Conservation (phyloP, 1,140 invertebrate species). For the Lepidurus couesii region DNA sequence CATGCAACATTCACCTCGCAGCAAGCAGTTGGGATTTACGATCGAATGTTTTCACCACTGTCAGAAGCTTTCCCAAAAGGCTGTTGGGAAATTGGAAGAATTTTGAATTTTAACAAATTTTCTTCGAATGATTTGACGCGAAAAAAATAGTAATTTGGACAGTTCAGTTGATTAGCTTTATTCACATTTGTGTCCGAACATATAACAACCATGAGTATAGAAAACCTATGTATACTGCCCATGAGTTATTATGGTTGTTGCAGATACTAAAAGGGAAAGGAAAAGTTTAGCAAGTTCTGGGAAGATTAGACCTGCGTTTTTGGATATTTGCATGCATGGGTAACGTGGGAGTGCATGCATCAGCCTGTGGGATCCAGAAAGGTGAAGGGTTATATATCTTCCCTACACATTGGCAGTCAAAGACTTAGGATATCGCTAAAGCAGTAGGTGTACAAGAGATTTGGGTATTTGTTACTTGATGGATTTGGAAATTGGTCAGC, state of each 20-base stretch:
- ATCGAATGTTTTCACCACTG: conserved; percentile 5
- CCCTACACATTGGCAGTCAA: neutral
- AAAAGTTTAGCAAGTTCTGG: neutral
- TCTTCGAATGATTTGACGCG: neutral
- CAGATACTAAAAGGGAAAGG: neutral
- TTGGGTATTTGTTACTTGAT: conserved; percentile 14
- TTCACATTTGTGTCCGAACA: too few species aligned
- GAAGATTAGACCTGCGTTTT: neutral
- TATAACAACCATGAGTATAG: neutral
- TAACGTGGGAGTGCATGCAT: neutral
- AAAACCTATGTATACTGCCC: neutral
- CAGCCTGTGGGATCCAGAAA: conserved; percentile 4
- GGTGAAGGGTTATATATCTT: neutral
- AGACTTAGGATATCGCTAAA: neutral
- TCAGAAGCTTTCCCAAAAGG: neutral
- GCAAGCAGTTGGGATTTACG: neutral
- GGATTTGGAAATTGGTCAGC: conserved; percentile 14
- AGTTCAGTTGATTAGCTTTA: neutral
- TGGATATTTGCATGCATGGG: neutral
- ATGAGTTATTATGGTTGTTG: neutral
- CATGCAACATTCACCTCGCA: conserved; percentile 8
- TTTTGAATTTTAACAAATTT: neutral
- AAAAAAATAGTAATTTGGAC: neutral
- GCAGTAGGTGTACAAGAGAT: conserved; percentile 1
- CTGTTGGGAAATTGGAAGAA: neutral